Evolutionary conservation across 2,113 vertebrate genomes (phyloP), one percentile per base, ranked within the genome.

Genomic region (Lampris incognitus): DNA sequence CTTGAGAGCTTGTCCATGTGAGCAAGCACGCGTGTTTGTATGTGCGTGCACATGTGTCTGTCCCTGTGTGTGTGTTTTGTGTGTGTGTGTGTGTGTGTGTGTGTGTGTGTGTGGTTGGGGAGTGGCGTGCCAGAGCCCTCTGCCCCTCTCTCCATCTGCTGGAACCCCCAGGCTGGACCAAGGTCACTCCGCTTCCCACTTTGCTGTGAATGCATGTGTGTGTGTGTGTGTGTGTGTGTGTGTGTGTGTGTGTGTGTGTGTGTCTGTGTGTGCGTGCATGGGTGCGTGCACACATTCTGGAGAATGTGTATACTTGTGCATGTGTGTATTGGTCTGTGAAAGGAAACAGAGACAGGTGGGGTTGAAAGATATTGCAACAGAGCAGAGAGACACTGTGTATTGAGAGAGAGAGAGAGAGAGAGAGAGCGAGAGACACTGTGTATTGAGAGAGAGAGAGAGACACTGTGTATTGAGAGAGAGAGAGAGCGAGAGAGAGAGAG

Each of bases 101-200:
- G 78, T 69, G 65, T 42, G 67, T 58, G 67, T 66, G 49, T 52
- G 64, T 39, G 49, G 66, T 40, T 67, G 61, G 46, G 82, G 84
- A 69, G 71, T 70, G 41, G 74, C 52, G 74, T 88, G 91, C 87
- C 88, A 91, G 83, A 88, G 77, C 86, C 86, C 89, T 89, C 85
- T 89, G 84, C 83, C 91, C 85, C 86, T 88, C 87, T 87, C 82
- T 92, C 90, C 88, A 91, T 90, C 92, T 92, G 92, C 85, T 88
- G 84, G 88, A 89, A 62, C 89, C 89, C 88, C 87, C 78, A 89
- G 92, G 90, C 89, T 89, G 87, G 81, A 92, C 83, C 91, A 92
- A 92, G 90, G 89, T 93, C 89, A 92, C 76, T 86, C 24, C 83
- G 85, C 72, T 71, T 44, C 74, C 82, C 79, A 83, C 69, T 79